Evolutionary conservation across 2,888 invertebrate genomes (phyloP), one percentile per base, ranked within the genome.

Genomic region (Ichneumoninae sp.): DNA sequence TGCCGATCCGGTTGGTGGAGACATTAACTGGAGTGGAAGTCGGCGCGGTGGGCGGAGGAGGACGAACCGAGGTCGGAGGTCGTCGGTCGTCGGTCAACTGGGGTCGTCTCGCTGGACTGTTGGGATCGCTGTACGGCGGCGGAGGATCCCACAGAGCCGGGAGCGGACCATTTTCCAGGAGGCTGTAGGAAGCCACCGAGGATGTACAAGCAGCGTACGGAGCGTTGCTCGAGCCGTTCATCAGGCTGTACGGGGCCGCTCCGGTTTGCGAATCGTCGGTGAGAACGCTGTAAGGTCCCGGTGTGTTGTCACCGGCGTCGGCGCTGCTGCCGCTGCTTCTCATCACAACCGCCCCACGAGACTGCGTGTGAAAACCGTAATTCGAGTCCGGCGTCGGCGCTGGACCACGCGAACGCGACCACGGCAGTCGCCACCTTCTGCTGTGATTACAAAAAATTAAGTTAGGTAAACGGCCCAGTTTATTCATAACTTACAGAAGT

Each of bases 61-160:
- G 22, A 19, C 84, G 81, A 62, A 65, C 66, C 10, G 78, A 60
- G 13, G 66, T 30, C 5, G 94, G 36, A 94, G 8, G 94, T 74
- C 82, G 79, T 33, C 85, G 47, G 22, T 81, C 84, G 4, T 87
- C 89, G 62, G 87, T 69, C 4, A 91, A 89, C 75, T 92, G 93
- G 0, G 93, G 91, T 54, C 96, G 94, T 83, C 96, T 93, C 0
- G 96, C 96, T 0, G 96, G 96, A 86, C 96, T 96, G 88, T 97
- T 97, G 52, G 97, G 97, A 72, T 97, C 97, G 82, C 97, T 97
- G 91, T 98, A 98, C 0, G 98, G 98, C 0, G 98, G 98, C 0
- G 98, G 98, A 0, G 98, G 98, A 0, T 97, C 98, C 98, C 98
- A 98, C 22, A 97, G 87, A 13, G 79, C 82, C 1, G 93, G 93